A percentile compares a stretch with the other conserved stretches of the same genome.
Evolutionary conservation across 2,113 vertebrate species (phyloP).

Genomic region (Ameiurus melas): DNA sequence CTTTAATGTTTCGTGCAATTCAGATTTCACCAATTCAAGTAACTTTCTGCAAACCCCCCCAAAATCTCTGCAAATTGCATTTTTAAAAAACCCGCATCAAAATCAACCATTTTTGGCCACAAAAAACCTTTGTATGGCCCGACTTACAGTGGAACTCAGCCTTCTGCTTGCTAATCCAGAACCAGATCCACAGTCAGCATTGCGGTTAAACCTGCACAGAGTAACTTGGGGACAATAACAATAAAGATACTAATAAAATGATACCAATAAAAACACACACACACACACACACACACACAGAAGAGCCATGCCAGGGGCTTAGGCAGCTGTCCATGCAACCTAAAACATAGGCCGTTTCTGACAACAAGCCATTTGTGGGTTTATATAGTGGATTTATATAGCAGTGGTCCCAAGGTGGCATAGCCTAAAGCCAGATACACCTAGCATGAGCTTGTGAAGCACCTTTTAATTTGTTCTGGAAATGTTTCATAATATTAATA

Average conservation of each 20-base stretch:
- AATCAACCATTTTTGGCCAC: too few species aligned
- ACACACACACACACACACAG: background rate
- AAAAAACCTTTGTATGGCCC: too few species aligned
- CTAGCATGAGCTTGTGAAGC: background rate
- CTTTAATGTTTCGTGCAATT: too few species aligned
- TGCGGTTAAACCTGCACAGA: background rate
- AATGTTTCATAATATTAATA: background rate
- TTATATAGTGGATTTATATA: constrained; percentile 2
- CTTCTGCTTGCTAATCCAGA: background rate
- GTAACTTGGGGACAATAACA: background rate
- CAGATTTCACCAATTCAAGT: too few species aligned
- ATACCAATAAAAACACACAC: background rate
- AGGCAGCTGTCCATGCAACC: background rate
- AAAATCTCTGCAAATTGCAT: too few species aligned
- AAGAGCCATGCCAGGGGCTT: background rate
- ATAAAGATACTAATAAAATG: constrained; percentile 9
- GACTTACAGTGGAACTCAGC: background rate
- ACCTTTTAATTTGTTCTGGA: background rate
- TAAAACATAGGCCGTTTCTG: background rate
- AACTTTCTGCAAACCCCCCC: too few species aligned
- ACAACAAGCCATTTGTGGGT: constrained; percentile 4
- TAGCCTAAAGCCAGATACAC: background rate
- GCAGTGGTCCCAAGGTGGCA: background rate
- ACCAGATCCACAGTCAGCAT: background rate
- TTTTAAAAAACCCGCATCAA: too few species aligned